phyloP scores from a whole-genome alignment of 2,113 vertebrate species.

The Pelecanus crispus region DNA sequence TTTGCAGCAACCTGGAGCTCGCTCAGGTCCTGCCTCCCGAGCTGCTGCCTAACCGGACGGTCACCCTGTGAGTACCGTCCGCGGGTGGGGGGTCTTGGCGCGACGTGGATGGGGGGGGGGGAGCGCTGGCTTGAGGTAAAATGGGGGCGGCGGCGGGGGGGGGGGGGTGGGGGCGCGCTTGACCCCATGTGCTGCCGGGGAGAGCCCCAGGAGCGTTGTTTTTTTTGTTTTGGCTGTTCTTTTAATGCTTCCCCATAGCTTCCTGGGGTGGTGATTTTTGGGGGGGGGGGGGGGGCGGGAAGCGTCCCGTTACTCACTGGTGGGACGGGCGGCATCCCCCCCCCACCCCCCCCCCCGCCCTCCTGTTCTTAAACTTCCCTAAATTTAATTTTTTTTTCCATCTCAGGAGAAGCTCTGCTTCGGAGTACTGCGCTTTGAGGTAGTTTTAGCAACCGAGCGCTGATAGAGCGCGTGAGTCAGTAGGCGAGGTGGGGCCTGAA shows the following conservation, averaged over 20 bases:
- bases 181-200: not conserved
- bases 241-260: not conserved
- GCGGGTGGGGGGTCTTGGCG: not conserved
- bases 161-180: no score
- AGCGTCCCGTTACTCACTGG: not conserved
- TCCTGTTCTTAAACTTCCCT: not conserved
- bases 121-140: not conserved
- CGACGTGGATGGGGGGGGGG: not conserved
- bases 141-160: not conserved
- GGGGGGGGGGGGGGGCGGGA: no score
- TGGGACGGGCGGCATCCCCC: no score
- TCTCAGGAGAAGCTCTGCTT: not conserved
- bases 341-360: no score
- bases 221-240: not conserved
- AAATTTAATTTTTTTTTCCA: not conserved
- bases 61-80: constrained; percentile 88
- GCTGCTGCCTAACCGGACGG: constrained; percentile 86
- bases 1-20: constrained; percentile 90
- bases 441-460: not conserved
- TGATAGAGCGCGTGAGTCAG: not conserved
- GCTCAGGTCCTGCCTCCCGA: constrained; percentile 79
- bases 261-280: not conserved
- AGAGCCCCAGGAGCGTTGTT: not conserved
- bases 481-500: not conserved
- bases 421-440: not conserved